Evolutionary conservation across 2,888 invertebrate species (phyloP), one percentile per base, ranked within the genome.

Genomic region (Nineta flava): DNA sequence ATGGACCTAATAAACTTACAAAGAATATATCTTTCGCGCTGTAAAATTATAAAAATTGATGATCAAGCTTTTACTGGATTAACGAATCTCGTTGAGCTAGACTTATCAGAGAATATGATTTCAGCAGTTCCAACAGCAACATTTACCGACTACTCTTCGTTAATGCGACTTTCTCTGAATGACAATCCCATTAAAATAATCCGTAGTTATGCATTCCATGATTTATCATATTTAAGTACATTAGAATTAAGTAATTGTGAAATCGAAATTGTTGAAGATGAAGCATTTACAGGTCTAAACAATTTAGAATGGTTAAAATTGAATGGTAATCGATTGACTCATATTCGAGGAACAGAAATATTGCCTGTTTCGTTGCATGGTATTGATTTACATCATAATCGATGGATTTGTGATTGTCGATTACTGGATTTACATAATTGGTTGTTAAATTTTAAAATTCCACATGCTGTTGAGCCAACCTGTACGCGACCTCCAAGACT

Each of bases 341-440:
- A 76, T 58, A 77, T 88, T 58, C 75, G 77, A 61, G 84, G 83
- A 45, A 73, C 72, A 51, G 76, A 77, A 60, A 77, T 84, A 58
- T 72, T 87, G 48, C 86, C 87, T n/a, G 79, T 79, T 53, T 78
- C 79, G 46, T 69, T 91, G 57, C 81, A 85, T 58, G 87, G 86
- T 51, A 76, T 91, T 51, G 81, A 85, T 59, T 69, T 92, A 56
- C 83, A 90, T 64, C 83, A 82, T 63, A 92, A 92, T 73, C 83
- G 84, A 55, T 92, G 91, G 92, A 76, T 79, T 57, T 92, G 92
- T 67, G 87, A 91, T 66, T 92, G 92, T 65, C 77, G 81, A 57
- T 72, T 91, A 60, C 70, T 81, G 57, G 81, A 85, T 59, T 69
- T 91, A 60, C 80, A 86, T 61, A 68, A 74, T 54, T 91, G 90